phyloP scores from a whole-genome alignment of 2,113 vertebrate species.

The Struthio camelus region DNA sequence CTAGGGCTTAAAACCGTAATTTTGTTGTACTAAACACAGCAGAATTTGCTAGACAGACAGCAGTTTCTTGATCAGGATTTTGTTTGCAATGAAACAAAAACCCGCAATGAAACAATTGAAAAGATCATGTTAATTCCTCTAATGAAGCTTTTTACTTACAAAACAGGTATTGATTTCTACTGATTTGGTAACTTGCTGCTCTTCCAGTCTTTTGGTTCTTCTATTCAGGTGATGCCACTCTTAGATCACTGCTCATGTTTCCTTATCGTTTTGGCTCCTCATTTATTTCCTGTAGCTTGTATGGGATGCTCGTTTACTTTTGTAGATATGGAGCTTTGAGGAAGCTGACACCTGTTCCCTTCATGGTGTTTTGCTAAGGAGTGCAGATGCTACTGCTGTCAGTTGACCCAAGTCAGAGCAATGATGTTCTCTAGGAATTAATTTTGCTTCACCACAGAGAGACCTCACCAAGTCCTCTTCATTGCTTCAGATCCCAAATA shows the following conservation, averaged over 20 bases:
- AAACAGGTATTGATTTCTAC: not conserved
- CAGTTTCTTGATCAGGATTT: not conserved
- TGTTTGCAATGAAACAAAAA: not conserved
- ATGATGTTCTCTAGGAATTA: fast-evolving
- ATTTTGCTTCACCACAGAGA: not conserved
- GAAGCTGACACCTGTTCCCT: not conserved
- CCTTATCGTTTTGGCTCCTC: not conserved
- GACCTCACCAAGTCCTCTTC: not conserved
- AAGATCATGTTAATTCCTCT: not conserved
- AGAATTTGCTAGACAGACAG: not conserved
- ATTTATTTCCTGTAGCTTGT: not conserved
- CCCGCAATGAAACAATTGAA: not conserved
- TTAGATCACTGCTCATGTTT: not conserved
- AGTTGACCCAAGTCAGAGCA: not conserved
- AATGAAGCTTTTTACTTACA: not conserved
- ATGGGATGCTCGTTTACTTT: not conserved
- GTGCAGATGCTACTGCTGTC: not conserved
- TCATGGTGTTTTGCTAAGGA: not conserved
- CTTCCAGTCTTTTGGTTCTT: not conserved
- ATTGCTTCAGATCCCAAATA: not conserved
- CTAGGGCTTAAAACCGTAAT: not conserved
- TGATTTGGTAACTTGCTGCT: not conserved
- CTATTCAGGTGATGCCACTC: not conserved
- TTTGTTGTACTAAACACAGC: not conserved
- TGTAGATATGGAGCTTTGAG: not conserved